Evolutionary conservation across 2,888 invertebrate species (phyloP).

Genomic region (Leptothorax acervorum): DNA sequence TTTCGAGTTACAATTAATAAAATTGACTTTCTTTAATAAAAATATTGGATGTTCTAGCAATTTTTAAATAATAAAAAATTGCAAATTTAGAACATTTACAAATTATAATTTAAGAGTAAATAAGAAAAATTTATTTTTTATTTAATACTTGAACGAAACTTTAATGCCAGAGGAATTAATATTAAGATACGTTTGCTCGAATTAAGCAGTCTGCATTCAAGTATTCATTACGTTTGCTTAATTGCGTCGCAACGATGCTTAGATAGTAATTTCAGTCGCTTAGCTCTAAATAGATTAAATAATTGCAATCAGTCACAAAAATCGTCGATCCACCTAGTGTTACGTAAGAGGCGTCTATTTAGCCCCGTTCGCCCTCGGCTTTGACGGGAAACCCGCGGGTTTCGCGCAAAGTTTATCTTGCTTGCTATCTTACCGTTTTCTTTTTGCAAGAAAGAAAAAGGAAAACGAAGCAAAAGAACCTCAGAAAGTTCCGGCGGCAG

Average conservation of each 20-base stretch:
- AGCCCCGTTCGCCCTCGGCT: not conserved
- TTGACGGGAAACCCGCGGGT: conserved; percentile 25
- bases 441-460: conserved; percentile 28
- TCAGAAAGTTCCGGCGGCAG: conserved; percentile 36
- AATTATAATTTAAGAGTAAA: conserved; percentile 9
- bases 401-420: conserved; percentile 39
- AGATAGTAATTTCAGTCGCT: not conserved
- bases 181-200: not conserved
- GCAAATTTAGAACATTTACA: not conserved
- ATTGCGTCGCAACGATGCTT: not conserved
- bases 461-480: conserved; percentile 9
- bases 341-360: not conserved
- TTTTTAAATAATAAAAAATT: not conserved
- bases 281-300: not conserved
- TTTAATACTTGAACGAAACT: not conserved
- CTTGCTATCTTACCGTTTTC: conserved; percentile 4
- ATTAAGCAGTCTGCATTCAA: not conserved
- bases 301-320: not conserved
- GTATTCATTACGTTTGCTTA: not conserved
- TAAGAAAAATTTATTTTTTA: not conserved
- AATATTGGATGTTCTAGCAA: not conserved
- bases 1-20: not conserved
- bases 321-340: not conserved
- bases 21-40: not conserved
- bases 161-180: not conserved